A percentile compares a stretch with the other conserved stretches of the same genome.
These are phyloP conservation scores for Phrynosoma platyrhinos DNA, from an alignment of 2,113 vertebrate genomes.

Conservation along the genomic window DNA sequence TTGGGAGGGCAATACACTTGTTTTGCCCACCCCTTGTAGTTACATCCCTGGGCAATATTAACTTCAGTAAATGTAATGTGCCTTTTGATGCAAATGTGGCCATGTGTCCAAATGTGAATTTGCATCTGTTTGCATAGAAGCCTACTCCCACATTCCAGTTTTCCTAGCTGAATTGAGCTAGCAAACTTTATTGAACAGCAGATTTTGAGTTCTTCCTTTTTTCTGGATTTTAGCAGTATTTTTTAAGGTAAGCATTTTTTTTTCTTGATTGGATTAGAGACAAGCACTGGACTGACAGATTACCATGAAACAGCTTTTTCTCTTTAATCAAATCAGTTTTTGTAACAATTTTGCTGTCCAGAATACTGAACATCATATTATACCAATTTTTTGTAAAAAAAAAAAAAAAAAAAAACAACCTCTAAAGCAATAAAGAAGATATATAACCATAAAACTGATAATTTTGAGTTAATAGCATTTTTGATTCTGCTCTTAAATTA, in stretches of 20 bases:
- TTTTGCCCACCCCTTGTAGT: too few species aligned
- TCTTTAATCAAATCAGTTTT: slow-evolving; percentile 39
- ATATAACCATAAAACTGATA: slow-evolving; percentile 8
- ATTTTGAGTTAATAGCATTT: neutral
- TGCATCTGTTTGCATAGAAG: neutral
- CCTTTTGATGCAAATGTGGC: neutral
- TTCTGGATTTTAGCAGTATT: neutral
- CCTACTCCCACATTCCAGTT: neutral
- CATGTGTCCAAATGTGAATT: neutral
- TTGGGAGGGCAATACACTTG: too few species aligned
- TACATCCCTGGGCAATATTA: too few species aligned
- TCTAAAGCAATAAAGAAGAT: slow-evolving; percentile 28
- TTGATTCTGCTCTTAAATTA: slow-evolving; percentile 4
- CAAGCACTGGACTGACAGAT: neutral
- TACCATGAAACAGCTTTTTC: neutral
- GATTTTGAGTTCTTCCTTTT: neutral
- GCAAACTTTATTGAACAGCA: neutral
- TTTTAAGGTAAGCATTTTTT: neutral
- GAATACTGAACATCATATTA: slow-evolving; percentile 42
- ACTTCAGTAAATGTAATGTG: neutral
- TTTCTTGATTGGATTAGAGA: neutral
- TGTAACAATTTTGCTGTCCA: neutral
- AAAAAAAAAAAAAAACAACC: too few species aligned
- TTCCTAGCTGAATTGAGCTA: neutral
- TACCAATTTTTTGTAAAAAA: neutral